These are phyloP conservation scores for Indri indri DNA, from an alignment of 2,113 vertebrate genomes.

Conservation along the genomic window DNA sequence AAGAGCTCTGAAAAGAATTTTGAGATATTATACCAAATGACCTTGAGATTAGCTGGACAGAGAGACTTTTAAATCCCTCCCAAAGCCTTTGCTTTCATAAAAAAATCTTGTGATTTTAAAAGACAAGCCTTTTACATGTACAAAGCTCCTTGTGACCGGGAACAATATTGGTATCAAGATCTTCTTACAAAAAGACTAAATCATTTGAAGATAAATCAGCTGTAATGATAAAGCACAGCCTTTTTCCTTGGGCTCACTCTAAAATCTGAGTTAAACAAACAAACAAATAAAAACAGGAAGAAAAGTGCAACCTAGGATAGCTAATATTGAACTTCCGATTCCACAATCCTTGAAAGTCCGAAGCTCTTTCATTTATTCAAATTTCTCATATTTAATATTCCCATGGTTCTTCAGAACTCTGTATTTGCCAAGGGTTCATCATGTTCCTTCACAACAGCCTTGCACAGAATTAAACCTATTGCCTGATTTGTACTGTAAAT, in stretches of 20 bases:
- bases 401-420: not conserved
- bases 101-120: conserved; percentile 54
- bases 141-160: not conserved
- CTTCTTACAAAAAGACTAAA: not conserved
- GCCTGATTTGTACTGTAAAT: not conserved
- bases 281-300: not conserved
- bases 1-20: not conserved
- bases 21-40: not conserved
- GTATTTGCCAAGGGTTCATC: not conserved
- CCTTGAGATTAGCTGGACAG: not conserved
- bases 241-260: not conserved
- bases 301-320: not conserved
- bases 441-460: not conserved
- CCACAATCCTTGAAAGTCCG: not conserved
- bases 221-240: not conserved
- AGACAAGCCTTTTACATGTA: conserved; percentile 1
- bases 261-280: not conserved
- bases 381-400: not conserved
- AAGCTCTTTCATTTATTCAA: not conserved
- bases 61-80: conserved; percentile 25
- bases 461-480: not conserved
- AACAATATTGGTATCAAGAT: not conserved
- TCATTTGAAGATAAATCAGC: not conserved
- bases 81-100: conserved; percentile 31
- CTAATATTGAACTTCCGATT: not conserved